Evolutionary conservation across 2,113 vertebrate species (phyloP), one percentile per base, ranked within the genome.

Genomic region (Seriola aureovittata): DNA sequence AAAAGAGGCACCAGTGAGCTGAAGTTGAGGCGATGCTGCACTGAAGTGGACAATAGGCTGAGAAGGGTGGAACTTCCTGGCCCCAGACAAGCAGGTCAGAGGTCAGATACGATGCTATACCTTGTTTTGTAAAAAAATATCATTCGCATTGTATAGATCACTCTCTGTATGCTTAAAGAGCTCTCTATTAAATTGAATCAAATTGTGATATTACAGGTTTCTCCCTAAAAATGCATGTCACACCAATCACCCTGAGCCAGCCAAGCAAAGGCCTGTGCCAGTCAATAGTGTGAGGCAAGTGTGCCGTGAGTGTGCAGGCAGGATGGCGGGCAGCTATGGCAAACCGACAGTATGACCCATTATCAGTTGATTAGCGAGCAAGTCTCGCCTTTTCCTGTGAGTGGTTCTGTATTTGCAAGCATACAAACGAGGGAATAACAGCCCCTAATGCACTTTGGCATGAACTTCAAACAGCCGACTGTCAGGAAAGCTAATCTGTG

Each of bases 341-440:
- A 75, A 89, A 86, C 21, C 78, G 86, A 93, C 94, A 90, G 91
- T 78, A 85, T 62, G 68, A 85, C 80, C 89, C 89, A 88, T 95
- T 96, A 96, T 96, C 95, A 94, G 93, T 87, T 95, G 95, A 96
- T 96, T 96, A 95, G 93, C 78, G 38, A 89, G 89, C 91, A 86
- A 89, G 95, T 93, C 94, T 94, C 94, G 95, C 95, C 95, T 95
- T 95, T 96, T 96, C 95, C 95, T 95, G 93, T 86, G 89, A 91
- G 64, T 48, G 86, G 82, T 82, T 91, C 88, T 92, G 87, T 71
- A 89, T 93, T 94, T 89, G 91, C 68, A 76, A 93, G 88, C 63
- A 58, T 62, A 87, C 82, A 93, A 93, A 85, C 46, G 71, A 79
- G 91, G 75, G 92, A 92, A 95, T 92, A 95, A 95, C 85, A 93